These are phyloP conservation scores for Cairina moschata DNA, from an alignment of 2,113 vertebrate species.

Conservation along the genomic window DNA sequence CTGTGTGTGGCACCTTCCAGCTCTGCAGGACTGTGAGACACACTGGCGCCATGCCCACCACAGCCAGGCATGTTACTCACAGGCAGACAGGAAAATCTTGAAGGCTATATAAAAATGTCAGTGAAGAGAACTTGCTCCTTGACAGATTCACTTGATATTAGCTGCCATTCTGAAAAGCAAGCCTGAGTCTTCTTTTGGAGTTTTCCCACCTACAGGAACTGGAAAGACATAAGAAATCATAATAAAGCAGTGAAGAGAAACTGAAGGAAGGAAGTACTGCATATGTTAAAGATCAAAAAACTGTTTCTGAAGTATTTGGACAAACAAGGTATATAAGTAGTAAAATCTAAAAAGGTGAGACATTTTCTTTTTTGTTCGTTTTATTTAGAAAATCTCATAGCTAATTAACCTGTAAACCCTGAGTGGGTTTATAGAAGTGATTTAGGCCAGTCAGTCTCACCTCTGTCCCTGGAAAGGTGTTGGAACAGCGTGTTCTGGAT, in stretches of 20 bases:
- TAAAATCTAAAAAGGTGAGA: constrained; percentile 3
- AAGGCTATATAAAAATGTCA: neutral
- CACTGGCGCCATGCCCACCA: neutral
- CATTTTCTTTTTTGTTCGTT: neutral
- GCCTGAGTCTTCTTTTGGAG: neutral
- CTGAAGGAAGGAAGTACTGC: neutral
- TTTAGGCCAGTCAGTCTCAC: neutral
- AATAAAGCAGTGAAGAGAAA: constrained; percentile 22
- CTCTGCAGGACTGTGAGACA: neutral
- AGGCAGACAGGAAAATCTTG: neutral
- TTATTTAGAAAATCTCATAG: neutral
- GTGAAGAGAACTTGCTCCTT: neutral
- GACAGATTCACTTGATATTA: neutral
- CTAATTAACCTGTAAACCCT: neutral
- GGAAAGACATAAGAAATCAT: neutral
- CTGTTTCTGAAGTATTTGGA: neutral
- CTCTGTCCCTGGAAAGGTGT: no score
- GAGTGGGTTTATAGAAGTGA: neutral
- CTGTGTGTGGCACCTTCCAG: no score
- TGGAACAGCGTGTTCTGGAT: no score
- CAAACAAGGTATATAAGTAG: neutral
- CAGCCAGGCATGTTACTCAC: neutral
- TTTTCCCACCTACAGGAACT: neutral
- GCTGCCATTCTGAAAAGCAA: neutral
- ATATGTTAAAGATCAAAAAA: neutral